Percentiles rank a stretch among this genome's conserved stretches.
Evolutionary conservation across 2,888 invertebrate genomes (phyloP).

Genomic region (Clistopyga incitator): DNA sequence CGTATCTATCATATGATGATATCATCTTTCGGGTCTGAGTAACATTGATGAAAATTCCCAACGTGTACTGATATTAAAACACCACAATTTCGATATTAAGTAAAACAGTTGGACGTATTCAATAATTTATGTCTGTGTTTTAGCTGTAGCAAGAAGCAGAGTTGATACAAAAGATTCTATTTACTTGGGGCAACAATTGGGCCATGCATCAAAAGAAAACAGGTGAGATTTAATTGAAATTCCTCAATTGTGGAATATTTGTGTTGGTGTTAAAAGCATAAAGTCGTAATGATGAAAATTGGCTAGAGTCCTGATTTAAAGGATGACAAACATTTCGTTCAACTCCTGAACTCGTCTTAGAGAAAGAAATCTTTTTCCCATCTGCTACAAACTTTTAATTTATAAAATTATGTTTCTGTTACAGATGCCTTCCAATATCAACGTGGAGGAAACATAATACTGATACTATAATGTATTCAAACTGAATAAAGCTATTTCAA

Average conservation of each 20-base stretch:
- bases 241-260: not conserved
- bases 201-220: not conserved
- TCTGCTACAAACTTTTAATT: not conserved
- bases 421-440: constrained; percentile 18
- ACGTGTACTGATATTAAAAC: constrained; percentile 65
- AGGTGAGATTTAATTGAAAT: not conserved
- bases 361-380: not conserved
- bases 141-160: not conserved
- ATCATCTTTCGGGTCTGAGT: constrained; percentile 77
- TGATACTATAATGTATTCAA: constrained; percentile 27
- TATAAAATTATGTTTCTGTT: constrained; percentile 47
- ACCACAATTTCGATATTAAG: not conserved
- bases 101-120: not conserved
- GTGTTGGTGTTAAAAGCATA: not conserved
- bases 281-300: constrained; percentile 76
- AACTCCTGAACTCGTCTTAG: constrained; percentile 55
- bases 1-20: constrained; percentile 66
- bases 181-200: not conserved
- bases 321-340: constrained; percentile 80
- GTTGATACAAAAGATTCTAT: not conserved
- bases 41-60: constrained; percentile 71
- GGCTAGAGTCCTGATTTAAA: constrained; percentile 83
- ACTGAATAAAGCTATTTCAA: not conserved
- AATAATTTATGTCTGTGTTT: constrained; percentile 8
- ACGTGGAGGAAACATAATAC: not conserved